Base-by-base conservation (phyloP, 2,113 vertebrate genomes). In the Chaetodon auriga region DNA sequence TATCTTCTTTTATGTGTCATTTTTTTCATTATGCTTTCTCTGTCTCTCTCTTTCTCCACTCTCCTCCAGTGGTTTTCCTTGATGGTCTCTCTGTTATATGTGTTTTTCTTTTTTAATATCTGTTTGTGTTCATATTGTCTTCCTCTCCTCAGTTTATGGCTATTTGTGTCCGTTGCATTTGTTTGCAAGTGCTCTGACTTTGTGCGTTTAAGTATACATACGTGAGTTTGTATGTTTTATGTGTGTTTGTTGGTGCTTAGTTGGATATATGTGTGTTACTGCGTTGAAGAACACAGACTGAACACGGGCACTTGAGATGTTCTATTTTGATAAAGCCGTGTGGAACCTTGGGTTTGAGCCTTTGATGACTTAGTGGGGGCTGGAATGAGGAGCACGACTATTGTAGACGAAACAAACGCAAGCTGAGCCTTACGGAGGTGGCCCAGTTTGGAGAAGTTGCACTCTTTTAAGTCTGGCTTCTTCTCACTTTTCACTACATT, bases 1-100 rank as follows among this genome's bases (percentile, higher is more conserved):
- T 93, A 87, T 92, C 91, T 93, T 94, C 86, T 89, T 94, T 94
- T 94, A 90, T 93, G 82, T 90, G 75, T 72, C 72, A 75, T 91
- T 89, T 93, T 89, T 93, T 93, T 92, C 91, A 92, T 93, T 90
- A 86, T 89, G 69, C 49, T 89, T 65, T 80, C 81, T 86, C 77
- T 84, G 62, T 82, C 87, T 93, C 75, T 87, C 80, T 86, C 72
- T 82, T 81, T 86, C 65, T 87, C 71, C 18, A 63, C 72, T 85
- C 75, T 86, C 78, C 83, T 83, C 82, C 82, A 89, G 55, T 86
- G 75, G 89, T 87, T 92, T 89, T 92, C 87, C 87, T 92, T 88
- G 76, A 90, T 92, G 87, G 88, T 82, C 81, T 88, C 74, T 81
- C 16, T 68, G 6, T 30, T 30, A 1, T 30, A 1, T 60, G 55